Conservation (phyloP, 2,113 vertebrate genomes). For the cat (Felis catus) region F.catus_Fca126_mat1.0 CM031421.1:99807501-99808000, state of each 20-base stretch:
- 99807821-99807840: neutral
- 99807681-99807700: conserved; percentile 55
- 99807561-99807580: conserved; percentile 57
- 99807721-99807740: conserved; percentile 68
- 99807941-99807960: neutral
- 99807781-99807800: conserved; percentile 17
- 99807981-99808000: neutral
- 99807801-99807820: conserved; percentile 62
- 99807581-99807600: conserved; percentile 71
- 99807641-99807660: conserved; percentile 3
- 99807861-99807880: neutral
- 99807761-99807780: conserved; percentile 31
- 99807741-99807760: conserved; percentile 63
- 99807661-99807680: conserved; percentile 25
- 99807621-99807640: conserved; percentile 39
- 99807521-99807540: conserved; percentile 23
- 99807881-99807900: neutral
- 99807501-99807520: conserved; percentile 18
- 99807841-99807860: conserved; percentile 21
- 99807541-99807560: conserved; percentile 56
- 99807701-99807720: conserved; percentile 54
- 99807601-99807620: conserved; percentile 72
- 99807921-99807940: neutral
- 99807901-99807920: neutral
- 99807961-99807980: neutral